Evolutionary conservation across 1,140 invertebrate species (phyloP).

Genomic region (Cryptotermes secundus): DNA sequence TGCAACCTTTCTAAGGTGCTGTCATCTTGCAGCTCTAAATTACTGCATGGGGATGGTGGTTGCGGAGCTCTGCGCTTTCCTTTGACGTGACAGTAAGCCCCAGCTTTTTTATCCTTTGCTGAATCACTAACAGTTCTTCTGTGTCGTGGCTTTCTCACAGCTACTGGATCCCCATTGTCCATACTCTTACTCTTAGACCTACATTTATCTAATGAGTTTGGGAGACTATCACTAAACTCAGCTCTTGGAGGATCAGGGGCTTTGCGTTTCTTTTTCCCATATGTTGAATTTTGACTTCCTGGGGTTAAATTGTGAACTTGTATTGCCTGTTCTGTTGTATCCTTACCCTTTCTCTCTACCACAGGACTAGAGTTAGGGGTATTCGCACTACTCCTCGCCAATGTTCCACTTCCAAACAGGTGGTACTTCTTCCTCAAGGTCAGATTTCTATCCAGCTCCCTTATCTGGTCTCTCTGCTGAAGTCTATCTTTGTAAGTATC

Average conservation of each 20-base stretch:
- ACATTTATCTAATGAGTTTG: conserved; percentile 35
- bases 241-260: conserved; percentile 43
- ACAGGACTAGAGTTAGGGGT: conserved; percentile 27
- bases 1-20: conserved; percentile 17
- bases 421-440: conserved; percentile 63
- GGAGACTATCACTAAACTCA: conserved; percentile 35
- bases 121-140: conserved; percentile 57
- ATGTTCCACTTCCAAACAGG: conserved; percentile 54
- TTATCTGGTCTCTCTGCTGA: conserved; percentile 56
- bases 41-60: conserved; percentile 52
- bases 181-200: neutral
- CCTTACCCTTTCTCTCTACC: conserved; percentile 25
- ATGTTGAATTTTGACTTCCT: conserved; percentile 38
- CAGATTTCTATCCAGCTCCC: conserved; percentile 57
- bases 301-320: neutral
- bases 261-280: conserved; percentile 42
- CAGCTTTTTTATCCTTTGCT: conserved; percentile 49
- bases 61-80: conserved; percentile 71
- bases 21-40: conserved; percentile 1
- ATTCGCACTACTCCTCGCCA: conserved; percentile 37
- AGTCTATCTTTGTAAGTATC: conserved; percentile 62
- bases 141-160: conserved; percentile 45
- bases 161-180: conserved; percentile 27
- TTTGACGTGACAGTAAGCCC: conserved; percentile 62
- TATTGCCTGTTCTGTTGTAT: neutral